A percentile compares a stretch with the other conserved stretches of the same genome.
These are phyloP conservation scores for Pygmarrhopalites habei DNA, from an alignment of 1,140 invertebrate genomes.

Conservation along the genomic window DNA sequence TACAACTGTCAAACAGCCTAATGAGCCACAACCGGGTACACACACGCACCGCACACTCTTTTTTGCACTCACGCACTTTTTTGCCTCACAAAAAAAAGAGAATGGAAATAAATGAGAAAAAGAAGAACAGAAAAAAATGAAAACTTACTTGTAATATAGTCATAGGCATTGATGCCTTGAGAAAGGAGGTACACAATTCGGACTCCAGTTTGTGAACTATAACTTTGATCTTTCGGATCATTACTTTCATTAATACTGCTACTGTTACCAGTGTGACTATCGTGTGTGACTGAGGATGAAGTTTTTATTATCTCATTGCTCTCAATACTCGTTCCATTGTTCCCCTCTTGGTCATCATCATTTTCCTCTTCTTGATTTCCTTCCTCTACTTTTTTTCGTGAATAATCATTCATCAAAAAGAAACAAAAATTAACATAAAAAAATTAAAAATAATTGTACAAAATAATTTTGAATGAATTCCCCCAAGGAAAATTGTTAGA, in stretches of 20 bases:
- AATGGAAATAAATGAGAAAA: not conserved
- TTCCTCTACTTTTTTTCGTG: not conserved
- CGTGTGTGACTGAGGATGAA: not conserved
- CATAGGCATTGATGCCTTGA: slow-evolving; percentile 57
- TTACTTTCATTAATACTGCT: not conserved
- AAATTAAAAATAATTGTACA: no score
- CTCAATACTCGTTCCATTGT: no score
- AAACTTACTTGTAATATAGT: slow-evolving; percentile 54
- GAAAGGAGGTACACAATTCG: slow-evolving; percentile 55
- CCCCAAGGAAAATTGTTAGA: no score
- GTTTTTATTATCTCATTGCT: no score
- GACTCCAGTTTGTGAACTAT: slow-evolving; percentile 43
- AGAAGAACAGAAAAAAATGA: slow-evolving; percentile 11
- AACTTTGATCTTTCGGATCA: slow-evolving; percentile 6
- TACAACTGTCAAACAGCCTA: no score
- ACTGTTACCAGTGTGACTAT: slow-evolving; percentile 12
- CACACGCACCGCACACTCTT: no score
- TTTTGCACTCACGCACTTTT: no score
- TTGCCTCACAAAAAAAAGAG: not conserved
- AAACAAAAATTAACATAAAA: no score
- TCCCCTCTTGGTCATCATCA: no score
- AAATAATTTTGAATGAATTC: no score
- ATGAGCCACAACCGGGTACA: no score
- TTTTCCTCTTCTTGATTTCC: not conserved
- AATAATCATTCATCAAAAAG: not conserved